These are phyloP conservation scores for Holacanthus passer DNA, from an alignment of 2,113 vertebrate species.

Conservation along the genomic window DNA sequence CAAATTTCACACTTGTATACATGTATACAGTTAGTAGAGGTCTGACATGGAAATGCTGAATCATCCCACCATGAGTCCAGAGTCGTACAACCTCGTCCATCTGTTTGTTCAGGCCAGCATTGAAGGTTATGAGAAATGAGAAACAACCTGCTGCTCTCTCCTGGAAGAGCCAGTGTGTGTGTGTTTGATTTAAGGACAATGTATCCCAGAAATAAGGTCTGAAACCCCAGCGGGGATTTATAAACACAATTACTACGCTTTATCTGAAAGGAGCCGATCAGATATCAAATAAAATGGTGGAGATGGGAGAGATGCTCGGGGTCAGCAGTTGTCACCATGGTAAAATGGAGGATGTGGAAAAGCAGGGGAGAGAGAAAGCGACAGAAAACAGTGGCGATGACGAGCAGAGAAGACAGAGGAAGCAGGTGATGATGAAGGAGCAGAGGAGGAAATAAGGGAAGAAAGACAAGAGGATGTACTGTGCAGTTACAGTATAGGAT, in stretches of 20 bases:
- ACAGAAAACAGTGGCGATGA: not conserved
- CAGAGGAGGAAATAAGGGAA: not conserved
- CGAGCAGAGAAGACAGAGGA: not conserved
- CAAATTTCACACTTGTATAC: not conserved
- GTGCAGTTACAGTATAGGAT: not conserved
- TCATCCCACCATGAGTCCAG: slow-evolving; percentile 27
- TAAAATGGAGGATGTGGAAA: slow-evolving; percentile 37
- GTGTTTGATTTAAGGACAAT: slow-evolving; percentile 54
- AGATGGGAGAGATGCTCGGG: slow-evolving; percentile 60
- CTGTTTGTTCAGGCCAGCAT: slow-evolving; percentile 61
- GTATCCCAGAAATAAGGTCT: slow-evolving; percentile 62
- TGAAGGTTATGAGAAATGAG: slow-evolving; percentile 65
- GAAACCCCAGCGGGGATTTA: slow-evolving; percentile 63
- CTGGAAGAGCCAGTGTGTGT: slow-evolving; percentile 19
- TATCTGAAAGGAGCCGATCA: slow-evolving; percentile 69
- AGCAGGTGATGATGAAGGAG: not conserved
- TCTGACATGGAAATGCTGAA: slow-evolving; percentile 34
- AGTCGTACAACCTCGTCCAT: slow-evolving; percentile 7
- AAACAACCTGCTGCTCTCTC: slow-evolving; percentile 34
- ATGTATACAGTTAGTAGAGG: not conserved
- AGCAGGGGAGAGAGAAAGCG: slow-evolving; percentile 9
- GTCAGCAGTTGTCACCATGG: slow-evolving; percentile 60
- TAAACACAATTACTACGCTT: slow-evolving; percentile 75
- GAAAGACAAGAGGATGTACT: not conserved
- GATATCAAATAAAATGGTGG: slow-evolving; percentile 66